Conservation (phyloP, 2,113 vertebrate genomes). For the Lucifuga dentata region DNA sequence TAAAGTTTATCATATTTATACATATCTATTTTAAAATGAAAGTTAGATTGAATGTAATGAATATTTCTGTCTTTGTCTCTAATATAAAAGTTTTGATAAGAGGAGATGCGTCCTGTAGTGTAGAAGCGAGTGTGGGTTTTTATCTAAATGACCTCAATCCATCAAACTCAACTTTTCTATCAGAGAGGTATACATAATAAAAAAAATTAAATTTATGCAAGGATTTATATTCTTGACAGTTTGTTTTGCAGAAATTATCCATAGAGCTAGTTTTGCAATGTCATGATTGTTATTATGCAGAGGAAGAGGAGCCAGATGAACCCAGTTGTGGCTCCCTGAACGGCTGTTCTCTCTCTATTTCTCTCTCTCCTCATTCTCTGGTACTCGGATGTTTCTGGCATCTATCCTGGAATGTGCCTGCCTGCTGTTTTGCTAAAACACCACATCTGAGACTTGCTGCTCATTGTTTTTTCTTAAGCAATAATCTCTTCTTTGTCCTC, state of each 20-base stretch:
- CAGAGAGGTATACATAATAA: conserved; percentile 36
- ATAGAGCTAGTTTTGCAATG: conserved; percentile 32
- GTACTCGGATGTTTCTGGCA: conserved; percentile 52
- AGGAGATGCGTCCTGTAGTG: conserved; percentile 16
- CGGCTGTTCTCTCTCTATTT: conserved; percentile 6
- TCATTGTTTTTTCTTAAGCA: conserved; percentile 40
- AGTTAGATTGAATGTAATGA: too few relatives aligned
- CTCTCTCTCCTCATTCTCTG: conserved; percentile 8
- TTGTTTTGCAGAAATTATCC: conserved; percentile 38
- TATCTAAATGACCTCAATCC: conserved; percentile 51
- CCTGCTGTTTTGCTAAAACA: conserved; percentile 42
- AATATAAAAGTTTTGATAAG: conserved; percentile 18
- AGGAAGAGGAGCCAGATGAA: conserved; percentile 26
- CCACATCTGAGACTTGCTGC: conserved; percentile 11
- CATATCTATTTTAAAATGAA: too few relatives aligned
- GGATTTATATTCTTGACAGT: conserved; percentile 30
- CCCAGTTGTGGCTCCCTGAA: conserved; percentile 22
- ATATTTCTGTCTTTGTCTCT: conserved; percentile 17
- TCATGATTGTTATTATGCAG: conserved; percentile 42
- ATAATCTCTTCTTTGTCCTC: conserved; percentile 29
- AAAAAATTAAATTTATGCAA: conserved; percentile 14
- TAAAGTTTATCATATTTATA: too few relatives aligned
- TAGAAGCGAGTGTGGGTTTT: conserved; percentile 31
- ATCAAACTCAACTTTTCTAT: conserved; percentile 50
- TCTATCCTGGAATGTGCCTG: conserved; percentile 60